Percentiles rank a stretch among this genome's conserved stretches.
phyloP scores from a whole-genome alignment of 2,888 invertebrate species.

The Xylocampa areola region DNA sequence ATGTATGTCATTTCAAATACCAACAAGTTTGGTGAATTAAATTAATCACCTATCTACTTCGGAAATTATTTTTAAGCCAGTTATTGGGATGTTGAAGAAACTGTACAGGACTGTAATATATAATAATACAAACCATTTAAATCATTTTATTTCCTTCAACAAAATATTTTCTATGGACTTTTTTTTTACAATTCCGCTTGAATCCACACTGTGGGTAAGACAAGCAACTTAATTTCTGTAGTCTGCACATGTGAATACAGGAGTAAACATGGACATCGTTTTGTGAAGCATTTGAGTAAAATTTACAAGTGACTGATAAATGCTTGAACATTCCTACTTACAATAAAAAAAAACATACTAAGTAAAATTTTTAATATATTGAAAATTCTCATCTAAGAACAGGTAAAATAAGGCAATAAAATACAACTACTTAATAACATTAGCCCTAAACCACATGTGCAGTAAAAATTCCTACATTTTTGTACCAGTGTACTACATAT shows the following conservation, averaged over 20 bases:
- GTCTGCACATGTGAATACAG: constrained; percentile 36
- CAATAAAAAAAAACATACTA: too few species aligned
- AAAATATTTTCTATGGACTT: constrained; percentile 27
- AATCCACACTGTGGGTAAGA: constrained; percentile 7
- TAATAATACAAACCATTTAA: constrained; percentile 39
- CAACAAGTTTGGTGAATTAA: too few species aligned
- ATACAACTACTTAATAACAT: constrained; percentile 2
- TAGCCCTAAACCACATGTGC: constrained; percentile 43
- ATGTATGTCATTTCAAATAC: too few species aligned
- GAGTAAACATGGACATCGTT: constrained; percentile 6
- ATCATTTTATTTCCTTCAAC: constrained; percentile 49
- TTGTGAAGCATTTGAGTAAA: too few species aligned
- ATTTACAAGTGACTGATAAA: too few species aligned
- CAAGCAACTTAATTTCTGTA: constrained; percentile 9
- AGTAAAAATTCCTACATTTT: constrained; percentile 39
- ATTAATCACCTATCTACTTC: too few species aligned
- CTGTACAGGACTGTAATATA: constrained; percentile 30
- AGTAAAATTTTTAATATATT: too few species aligned
- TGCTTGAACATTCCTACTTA: too few species aligned
- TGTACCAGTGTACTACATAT: constrained; percentile 49
- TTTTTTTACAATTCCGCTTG: constrained; percentile 25
- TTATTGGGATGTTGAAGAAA: neutral
- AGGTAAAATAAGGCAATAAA: too few species aligned
- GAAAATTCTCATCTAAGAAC: too few species aligned
- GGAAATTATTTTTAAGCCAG: too few species aligned